Evolutionary conservation across 2,888 invertebrate genomes (phyloP), one percentile per base, ranked within the genome.

Genomic region (Meteorus colon): DNA sequence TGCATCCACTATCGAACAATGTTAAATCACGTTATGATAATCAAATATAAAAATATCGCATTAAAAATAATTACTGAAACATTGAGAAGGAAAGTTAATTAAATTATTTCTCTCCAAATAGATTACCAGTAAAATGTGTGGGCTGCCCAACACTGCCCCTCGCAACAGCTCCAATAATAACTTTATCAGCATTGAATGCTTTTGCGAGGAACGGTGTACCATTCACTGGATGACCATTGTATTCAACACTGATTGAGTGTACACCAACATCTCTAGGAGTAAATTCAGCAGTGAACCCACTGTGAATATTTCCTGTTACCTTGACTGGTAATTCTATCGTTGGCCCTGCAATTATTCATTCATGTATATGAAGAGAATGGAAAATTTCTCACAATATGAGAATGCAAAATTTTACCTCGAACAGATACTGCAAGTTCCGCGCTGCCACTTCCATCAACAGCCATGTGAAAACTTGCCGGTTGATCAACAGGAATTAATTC

Each of bases 201-300:
- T 97, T 97, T 79, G 97, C 96, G 80, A 96, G 92, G 90, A 96
- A 97, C 74, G 97, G 96, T 76, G 97, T 97, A 34, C 97, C 97
- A 90, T 94, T 95, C 12, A 98, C 95, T 2, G 96, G 94, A 86
- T 95, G 94, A 63, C 95, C 96, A 89, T 97, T 97, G 89, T 97
- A 97, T 88, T 96, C 96, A 27, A 98, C 97, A 78, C 94, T 96
- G 69, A 97, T 94, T 48, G 96, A 94, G 88, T 97, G 97, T 0
- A 96, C 96, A 73, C 98, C 98, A n/a, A 98, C 98, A 90, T 95
- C 95, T 77, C 93, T 93, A 0, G 98, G 98, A 34, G 96, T 96
- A 88, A 98, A 99, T 89, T 97, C 96, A 45, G 97, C 96, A 0
- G 96, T 95, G 85, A 97, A 95, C 2, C 97, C 97, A 27, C 95